phyloP scores from a whole-genome alignment of 2,888 invertebrate genomes.

The Digitonthophagus gazella region DNA sequence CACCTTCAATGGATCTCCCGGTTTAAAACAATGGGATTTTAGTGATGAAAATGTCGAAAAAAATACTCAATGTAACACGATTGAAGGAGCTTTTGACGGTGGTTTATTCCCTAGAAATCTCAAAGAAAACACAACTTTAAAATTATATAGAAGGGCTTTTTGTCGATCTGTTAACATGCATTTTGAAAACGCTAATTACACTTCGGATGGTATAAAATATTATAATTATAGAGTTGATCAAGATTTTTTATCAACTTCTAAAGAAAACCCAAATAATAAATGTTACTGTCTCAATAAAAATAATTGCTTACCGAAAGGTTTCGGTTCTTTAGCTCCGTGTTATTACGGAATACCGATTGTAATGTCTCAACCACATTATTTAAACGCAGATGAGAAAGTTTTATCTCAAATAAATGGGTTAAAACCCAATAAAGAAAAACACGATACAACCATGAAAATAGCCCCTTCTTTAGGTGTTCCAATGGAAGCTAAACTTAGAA shows the following conservation, averaged over 20 bases:
- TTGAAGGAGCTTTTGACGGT: constrained; percentile 71
- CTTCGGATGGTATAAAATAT: constrained; percentile 56
- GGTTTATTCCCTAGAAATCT: constrained; percentile 66
- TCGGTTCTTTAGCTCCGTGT: constrained; percentile 55
- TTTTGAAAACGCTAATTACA: constrained; percentile 45
- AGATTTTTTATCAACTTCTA: constrained; percentile 58
- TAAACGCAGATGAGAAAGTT: constrained; percentile 61
- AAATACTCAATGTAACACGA: constrained; percentile 58
- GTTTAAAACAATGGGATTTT: constrained; percentile 69
- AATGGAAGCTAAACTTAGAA: constrained; percentile 59
- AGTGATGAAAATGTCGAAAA: constrained; percentile 42
- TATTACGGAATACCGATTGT: constrained; percentile 68
- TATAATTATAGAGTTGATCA: constrained; percentile 62
- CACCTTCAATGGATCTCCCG: constrained; percentile 64
- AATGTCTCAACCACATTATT: constrained; percentile 62
- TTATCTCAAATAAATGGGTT: constrained; percentile 62
- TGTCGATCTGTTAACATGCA: constrained; percentile 67
- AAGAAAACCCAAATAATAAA: constrained; percentile 58
- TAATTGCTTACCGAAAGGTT: constrained; percentile 66
- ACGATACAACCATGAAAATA: constrained; percentile 60
- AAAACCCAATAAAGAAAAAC: constrained; percentile 58
- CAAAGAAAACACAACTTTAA: constrained; percentile 55
- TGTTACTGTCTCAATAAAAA: constrained; percentile 66
- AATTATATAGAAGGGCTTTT: constrained; percentile 71
- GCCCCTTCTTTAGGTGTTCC: constrained; percentile 74